Evolutionary conservation across 2,113 vertebrate genomes (phyloP).

Genomic region (Misgurnus mizolepis): DNA sequence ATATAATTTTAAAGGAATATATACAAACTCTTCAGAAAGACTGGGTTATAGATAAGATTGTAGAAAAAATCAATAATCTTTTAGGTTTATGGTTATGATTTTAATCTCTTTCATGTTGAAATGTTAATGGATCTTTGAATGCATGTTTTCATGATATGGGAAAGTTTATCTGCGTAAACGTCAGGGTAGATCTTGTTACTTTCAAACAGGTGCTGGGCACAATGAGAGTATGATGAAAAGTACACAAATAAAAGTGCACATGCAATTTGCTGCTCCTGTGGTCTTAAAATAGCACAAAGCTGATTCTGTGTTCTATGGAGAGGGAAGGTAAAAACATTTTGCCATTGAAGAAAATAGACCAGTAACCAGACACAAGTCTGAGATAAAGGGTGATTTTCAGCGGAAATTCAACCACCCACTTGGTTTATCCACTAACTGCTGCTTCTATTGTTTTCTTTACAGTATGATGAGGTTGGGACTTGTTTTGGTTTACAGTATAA

Average conservation of each 20-base stretch:
- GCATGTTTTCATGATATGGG: conserved; percentile 4
- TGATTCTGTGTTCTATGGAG: background rate
- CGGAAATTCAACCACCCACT: background rate
- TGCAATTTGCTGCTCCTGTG: background rate
- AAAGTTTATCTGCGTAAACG: background rate
- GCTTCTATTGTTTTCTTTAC: background rate
- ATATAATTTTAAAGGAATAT: too few species aligned
- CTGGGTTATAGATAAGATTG: conserved; percentile 1
- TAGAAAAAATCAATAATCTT: background rate
- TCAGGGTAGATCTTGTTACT: background rate
- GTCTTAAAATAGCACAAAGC: conserved; percentile 23
- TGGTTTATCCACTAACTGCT: background rate
- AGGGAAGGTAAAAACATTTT: background rate
- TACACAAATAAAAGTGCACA: conserved; percentile 8
- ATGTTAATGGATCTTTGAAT: background rate
- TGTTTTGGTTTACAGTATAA: background rate
- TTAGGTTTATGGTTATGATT: background rate
- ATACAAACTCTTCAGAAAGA: background rate
- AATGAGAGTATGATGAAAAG: conserved; percentile 25
- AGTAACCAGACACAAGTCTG: background rate
- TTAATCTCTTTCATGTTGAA: conserved; percentile 10
- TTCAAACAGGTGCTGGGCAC: conserved; percentile 15
- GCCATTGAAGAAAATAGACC: background rate
- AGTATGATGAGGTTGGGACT: background rate
- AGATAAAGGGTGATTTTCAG: background rate